Conservation (phyloP, 2,113 vertebrate genomes). For the Burhinus bistriatus region DNA sequence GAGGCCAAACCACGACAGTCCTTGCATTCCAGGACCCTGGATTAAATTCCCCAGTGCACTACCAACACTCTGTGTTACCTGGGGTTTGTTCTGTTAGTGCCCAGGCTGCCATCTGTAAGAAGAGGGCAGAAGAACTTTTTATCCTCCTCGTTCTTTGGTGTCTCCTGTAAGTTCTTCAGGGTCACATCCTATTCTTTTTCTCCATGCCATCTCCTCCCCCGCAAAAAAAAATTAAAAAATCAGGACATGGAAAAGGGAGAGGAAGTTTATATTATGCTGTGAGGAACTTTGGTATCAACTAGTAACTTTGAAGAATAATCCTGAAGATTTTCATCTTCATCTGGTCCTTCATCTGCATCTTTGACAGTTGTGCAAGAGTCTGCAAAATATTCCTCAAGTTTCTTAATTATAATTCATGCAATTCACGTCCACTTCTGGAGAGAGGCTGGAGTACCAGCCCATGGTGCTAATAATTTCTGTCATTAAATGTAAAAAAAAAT, state of each 20-base stretch:
- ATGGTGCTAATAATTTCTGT: background rate
- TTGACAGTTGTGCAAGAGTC: background rate
- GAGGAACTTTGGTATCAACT: background rate
- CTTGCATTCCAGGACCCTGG: background rate
- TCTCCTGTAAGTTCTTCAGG: background rate
- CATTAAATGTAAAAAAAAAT: background rate
- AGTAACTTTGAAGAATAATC: background rate
- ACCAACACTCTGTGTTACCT: background rate
- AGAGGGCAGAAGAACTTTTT: background rate
- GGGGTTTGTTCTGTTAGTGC: background rate
- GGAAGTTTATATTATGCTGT: background rate
- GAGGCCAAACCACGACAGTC: too few relatives aligned
- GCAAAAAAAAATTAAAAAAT: background rate
- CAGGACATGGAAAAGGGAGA: background rate
- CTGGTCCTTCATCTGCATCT: too few relatives aligned
- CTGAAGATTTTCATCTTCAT: too few relatives aligned
- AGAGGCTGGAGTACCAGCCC: background rate
- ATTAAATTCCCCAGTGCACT: background rate
- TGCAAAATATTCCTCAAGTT: background rate
- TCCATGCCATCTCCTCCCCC: background rate
- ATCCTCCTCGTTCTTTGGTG: background rate
- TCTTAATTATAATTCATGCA: background rate
- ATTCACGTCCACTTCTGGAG: background rate
- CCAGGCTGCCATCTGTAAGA: background rate
- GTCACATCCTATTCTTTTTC: background rate